Evolutionary conservation across 2,888 invertebrate species (phyloP).

Genomic region (Euphydryas editha): DNA sequence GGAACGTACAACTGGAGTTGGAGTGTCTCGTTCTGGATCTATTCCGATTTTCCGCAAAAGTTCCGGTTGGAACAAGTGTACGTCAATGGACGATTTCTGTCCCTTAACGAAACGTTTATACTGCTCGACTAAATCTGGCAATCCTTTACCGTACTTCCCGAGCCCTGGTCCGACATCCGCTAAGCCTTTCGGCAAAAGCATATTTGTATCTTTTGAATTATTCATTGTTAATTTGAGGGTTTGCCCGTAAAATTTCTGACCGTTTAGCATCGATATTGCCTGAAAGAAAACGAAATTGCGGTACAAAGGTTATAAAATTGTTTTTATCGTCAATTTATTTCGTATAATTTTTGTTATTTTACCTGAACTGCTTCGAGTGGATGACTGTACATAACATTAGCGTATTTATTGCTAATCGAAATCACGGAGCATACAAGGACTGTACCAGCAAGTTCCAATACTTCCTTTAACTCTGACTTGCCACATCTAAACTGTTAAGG

Average conservation of each 20-base stretch:
- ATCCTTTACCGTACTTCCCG: constrained; percentile 57
- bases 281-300: constrained; percentile 48
- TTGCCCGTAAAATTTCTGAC: constrained; percentile 58
- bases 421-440: constrained; percentile 59
- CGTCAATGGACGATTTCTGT: constrained; percentile 36
- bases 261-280: constrained; percentile 72
- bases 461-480: constrained; percentile 61
- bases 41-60: constrained; percentile 27
- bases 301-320: neutral
- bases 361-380: constrained; percentile 76
- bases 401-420: constrained; percentile 45
- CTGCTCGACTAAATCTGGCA: constrained; percentile 58
- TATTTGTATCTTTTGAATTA: constrained; percentile 40
- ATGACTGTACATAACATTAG: constrained; percentile 68
- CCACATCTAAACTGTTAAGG: constrained; percentile 64
- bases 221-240: constrained; percentile 57
- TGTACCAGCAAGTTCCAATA: constrained; percentile 65
- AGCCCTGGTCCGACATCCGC: constrained; percentile 59
- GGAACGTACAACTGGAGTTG: constrained; percentile 22
- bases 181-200: constrained; percentile 65
- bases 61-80: constrained; percentile 36
- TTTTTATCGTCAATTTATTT: neutral
- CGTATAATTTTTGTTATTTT: constrained; percentile 15
- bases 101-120: constrained; percentile 57
- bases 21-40: constrained; percentile 13